Conservation (phyloP, 2,888 invertebrate genomes). For the Drosophila rubida region DNA sequence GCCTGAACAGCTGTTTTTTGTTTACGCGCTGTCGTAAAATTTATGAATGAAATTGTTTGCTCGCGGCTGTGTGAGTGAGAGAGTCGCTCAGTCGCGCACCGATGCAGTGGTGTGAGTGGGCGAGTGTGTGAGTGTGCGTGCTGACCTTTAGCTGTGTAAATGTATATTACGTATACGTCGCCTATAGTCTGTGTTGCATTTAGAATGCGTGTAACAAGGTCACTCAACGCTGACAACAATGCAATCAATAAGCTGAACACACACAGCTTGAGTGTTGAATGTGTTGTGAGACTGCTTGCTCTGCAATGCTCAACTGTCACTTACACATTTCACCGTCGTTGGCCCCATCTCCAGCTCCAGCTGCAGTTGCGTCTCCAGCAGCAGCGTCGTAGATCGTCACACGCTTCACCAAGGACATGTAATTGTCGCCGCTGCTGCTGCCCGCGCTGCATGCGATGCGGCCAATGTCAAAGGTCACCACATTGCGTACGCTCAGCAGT, state of each 20-base stretch:
- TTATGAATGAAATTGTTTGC: conserved; percentile 74
- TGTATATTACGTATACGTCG: conserved; percentile 66
- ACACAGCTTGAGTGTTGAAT: conserved; percentile 19
- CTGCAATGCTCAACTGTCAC: background rate
- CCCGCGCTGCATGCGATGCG: conserved; percentile 77
- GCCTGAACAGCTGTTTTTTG: conserved; percentile 75
- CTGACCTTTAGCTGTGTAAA: conserved; percentile 71
- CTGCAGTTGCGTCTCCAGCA: background rate
- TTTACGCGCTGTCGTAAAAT: conserved; percentile 67
- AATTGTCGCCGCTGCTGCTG: conserved; percentile 83
- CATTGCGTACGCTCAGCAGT: conserved; percentile 61
- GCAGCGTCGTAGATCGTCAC: conserved; percentile 67
- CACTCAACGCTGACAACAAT: conserved; percentile 50
- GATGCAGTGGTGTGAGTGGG: conserved; percentile 26
- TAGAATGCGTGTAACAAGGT: conserved; percentile 78
- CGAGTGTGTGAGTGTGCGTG: conserved; percentile 52
- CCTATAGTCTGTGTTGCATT: conserved; percentile 58
- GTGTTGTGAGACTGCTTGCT: conserved; percentile 1
- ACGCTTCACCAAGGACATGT: conserved; percentile 84
- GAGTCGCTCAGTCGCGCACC: conserved; percentile 27
- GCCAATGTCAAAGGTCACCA: conserved; percentile 73
- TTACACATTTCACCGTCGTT: conserved; percentile 29
- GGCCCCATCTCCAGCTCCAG: conserved; percentile 10
- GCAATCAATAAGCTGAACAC: conserved; percentile 54
- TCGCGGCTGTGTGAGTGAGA: conserved; percentile 43